phyloP scores from a whole-genome alignment of 1,140 invertebrate species.

The Eurosta solidaginis region DNA sequence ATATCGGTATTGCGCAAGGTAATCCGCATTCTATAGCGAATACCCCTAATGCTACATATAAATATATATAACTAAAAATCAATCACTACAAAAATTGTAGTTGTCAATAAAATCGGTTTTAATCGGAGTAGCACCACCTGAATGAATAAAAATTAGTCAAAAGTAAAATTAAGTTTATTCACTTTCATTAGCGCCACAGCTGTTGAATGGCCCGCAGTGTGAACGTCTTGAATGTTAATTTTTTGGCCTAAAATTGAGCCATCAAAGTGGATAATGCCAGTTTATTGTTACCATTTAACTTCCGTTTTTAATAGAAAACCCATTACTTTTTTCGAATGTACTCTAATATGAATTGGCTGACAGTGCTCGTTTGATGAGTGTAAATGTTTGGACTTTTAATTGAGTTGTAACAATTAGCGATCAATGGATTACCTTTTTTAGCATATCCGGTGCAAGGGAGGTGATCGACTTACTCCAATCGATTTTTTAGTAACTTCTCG shows the following conservation, averaged over 20 bases:
- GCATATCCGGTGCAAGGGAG: no score
- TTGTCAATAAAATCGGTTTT: not conserved
- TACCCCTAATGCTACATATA: no score
- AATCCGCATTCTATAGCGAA: no score
- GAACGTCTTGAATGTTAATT: not conserved
- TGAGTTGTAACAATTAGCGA: no score
- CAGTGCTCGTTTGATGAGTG: no score
- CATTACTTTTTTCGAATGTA: not conserved
- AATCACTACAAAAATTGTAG: not conserved
- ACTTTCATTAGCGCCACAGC: not conserved
- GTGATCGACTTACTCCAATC: no score
- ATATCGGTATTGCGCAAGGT: no score
- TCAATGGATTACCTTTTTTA: no score
- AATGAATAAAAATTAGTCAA: not conserved
- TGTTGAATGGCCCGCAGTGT: not conserved
- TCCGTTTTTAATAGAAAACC: not conserved
- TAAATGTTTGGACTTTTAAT: no score
- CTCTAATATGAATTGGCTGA: not conserved
- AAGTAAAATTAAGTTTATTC: not conserved
- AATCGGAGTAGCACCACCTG: not conserved
- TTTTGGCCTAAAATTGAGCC: not conserved
- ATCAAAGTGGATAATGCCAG: conserved; percentile 1
- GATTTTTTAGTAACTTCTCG: no score
- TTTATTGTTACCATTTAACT: not conserved
- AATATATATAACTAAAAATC: not conserved